Evolutionary conservation across 1,140 invertebrate genomes (phyloP).

Genomic region (Charaxes varanes): DNA sequence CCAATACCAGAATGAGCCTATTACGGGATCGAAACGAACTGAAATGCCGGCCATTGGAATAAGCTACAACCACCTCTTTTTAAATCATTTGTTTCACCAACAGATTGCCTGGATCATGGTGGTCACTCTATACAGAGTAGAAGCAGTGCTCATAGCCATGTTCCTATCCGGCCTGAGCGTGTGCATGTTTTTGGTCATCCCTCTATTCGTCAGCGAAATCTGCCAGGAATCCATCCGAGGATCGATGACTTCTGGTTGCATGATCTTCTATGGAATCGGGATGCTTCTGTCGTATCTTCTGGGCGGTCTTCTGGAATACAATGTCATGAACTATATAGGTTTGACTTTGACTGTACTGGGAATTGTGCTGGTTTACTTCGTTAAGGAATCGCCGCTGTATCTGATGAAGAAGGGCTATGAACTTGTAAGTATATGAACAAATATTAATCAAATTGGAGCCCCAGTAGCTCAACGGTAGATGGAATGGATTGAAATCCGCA

Average conservation of each 20-base stretch:
- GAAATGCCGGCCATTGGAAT: no score
- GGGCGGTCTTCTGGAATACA: slow-evolving; percentile 34
- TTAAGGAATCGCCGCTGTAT: slow-evolving; percentile 42
- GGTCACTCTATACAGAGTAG: slow-evolving; percentile 26
- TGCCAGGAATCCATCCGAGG: slow-evolving; percentile 46
- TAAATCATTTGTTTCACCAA: no score
- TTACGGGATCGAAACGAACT: no score
- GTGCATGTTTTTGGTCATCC: slow-evolving; percentile 27
- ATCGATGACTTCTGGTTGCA: slow-evolving; percentile 32
- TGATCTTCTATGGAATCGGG: slow-evolving; percentile 39
- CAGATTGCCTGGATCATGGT: slow-evolving; percentile 37
- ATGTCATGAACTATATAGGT: slow-evolving; percentile 35
- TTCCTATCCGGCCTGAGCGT: slow-evolving; percentile 37
- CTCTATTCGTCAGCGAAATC: slow-evolving; percentile 41
- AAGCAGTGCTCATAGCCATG: slow-evolving; percentile 31
- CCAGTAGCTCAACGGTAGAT: no score
- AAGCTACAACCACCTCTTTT: no score
- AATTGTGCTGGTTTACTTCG: slow-evolving; percentile 14
- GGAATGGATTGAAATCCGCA: no score
- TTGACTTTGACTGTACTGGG: slow-evolving; percentile 25
- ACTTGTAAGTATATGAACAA: slow-evolving; percentile 31
- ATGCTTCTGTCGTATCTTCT: slow-evolving; percentile 38
- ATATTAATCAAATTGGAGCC: no score
- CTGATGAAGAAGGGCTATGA: slow-evolving; percentile 37
- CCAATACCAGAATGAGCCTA: no score